Conservation (phyloP, 2,113 vertebrate species). For the Tragulus kanchil region DNA sequence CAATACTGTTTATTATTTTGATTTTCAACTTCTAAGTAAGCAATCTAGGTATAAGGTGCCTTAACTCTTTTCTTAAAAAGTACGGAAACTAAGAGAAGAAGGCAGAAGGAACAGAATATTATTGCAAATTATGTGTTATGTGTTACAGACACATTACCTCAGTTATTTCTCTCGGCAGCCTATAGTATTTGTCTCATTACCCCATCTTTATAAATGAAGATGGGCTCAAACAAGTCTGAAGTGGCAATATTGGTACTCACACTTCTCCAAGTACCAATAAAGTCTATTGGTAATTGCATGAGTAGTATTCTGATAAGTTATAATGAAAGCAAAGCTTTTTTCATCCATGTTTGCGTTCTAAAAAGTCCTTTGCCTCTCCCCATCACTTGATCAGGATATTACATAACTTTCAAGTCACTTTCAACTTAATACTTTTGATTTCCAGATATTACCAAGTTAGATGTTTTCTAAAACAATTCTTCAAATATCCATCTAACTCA, state of each 20-base stretch:
- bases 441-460: neutral
- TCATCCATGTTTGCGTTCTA: neutral
- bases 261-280: neutral
- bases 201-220: neutral
- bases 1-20: neutral
- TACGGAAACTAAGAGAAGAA: neutral
- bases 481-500: neutral
- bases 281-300: neutral
- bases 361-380: neutral
- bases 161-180: neutral
- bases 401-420: neutral
- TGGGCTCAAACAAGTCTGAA: neutral
- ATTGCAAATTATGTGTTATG: neutral
- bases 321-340: neutral
- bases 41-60: neutral
- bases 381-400: neutral
- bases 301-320: neutral
- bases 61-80: neutral
- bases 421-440: neutral
- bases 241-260: neutral
- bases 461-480: conserved; percentile 25
- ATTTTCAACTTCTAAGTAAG: conserved; percentile 7
- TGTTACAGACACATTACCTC: neutral
- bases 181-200: neutral
- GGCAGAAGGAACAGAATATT: neutral